Evolutionary conservation across 2,797 vertebrate species (phyloP), one percentile per base, ranked within the genome.

Genomic region (Menidia menidia): DNA sequence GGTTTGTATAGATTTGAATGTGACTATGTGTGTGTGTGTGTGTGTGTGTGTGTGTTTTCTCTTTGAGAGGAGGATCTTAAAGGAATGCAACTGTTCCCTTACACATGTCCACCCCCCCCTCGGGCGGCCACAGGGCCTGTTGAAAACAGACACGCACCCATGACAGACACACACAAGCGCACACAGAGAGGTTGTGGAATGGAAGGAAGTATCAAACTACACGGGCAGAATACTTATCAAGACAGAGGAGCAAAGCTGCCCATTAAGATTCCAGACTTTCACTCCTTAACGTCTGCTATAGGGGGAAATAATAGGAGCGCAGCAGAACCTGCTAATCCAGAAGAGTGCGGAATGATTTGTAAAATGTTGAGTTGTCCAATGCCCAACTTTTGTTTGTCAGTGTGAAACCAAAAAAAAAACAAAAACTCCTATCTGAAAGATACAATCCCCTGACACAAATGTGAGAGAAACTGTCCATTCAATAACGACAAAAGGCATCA

Each of bases 171-270:
- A 78, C 75, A 69, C 75, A 71, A 54, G 66, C 77, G 75, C 73
- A 85, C 70, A 71, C 60, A 68, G 12, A 41, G 60, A 86, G 84
- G 82, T 87, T 89, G 81, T 84, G 82, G 87, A 89, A 87, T 91
- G 82, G 87, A 90, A 86, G 89, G 89, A 90, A 93, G 92, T 91
- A 93, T 93, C 90, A 89, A 88, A 90, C 89, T 93, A 91, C 90
- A 89, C 85, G 62, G 81, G 81, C 84, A 74, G 89, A 91, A 93
- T 92, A 91, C 87, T 93, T 92, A 93, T 90, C 85, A 89, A 86
- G 87, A 87, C 81, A 60, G 75, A 82, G 83, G 71, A 87, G 87
- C 86, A 90, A 88, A 90, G 87, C 89, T 86, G 81, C 80, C 89
- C 85, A 89, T 90, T 92, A 89, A 87, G 83, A 92, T 92, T 93